phyloP scores from a whole-genome alignment of 2,797 vertebrate species.

The Xenentodon cancila region DNA sequence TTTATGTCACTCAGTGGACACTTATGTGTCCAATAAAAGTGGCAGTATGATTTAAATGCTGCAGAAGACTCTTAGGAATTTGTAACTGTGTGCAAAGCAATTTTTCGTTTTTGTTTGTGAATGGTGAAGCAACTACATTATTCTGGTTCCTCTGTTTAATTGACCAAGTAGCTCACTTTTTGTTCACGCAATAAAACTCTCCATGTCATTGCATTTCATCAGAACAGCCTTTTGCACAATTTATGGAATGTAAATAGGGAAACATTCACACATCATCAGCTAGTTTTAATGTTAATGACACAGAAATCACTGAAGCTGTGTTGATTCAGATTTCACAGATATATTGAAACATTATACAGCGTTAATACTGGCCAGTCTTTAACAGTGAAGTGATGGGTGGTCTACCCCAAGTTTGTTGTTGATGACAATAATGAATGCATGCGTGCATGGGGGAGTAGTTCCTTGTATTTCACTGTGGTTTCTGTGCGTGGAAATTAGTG shows the following conservation, averaged over 20 bases:
- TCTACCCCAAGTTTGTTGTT: conserved; percentile 21
- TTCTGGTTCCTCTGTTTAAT: not conserved
- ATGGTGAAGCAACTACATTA: not conserved
- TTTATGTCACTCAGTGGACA: no score
- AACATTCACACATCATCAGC: conserved; percentile 1
- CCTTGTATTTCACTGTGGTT: conserved; percentile 21
- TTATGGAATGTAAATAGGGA: not conserved
- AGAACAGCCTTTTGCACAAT: not conserved
- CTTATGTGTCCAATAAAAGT: no score
- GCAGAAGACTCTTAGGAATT: conserved; percentile 3
- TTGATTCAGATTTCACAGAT: conserved; percentile 17
- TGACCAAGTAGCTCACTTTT: no score
- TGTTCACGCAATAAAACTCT: no score
- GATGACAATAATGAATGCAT: conserved; percentile 11
- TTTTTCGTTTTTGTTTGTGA: conserved; percentile 2
- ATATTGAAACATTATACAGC: conserved; percentile 30
- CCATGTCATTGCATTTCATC: not conserved
- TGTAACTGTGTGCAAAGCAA: not conserved
- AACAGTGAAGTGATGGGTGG: conserved; percentile 14
- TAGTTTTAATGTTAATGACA: conserved; percentile 9
- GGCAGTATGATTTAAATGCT: conserved; percentile 5
- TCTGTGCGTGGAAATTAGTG: conserved; percentile 6
- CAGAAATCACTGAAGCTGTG: not conserved
- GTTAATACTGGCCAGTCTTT: conserved; percentile 25
- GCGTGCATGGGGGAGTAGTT: conserved; percentile 7